phyloP scores from a whole-genome alignment of 2,113 vertebrate species.

The Mus pahari region DNA sequence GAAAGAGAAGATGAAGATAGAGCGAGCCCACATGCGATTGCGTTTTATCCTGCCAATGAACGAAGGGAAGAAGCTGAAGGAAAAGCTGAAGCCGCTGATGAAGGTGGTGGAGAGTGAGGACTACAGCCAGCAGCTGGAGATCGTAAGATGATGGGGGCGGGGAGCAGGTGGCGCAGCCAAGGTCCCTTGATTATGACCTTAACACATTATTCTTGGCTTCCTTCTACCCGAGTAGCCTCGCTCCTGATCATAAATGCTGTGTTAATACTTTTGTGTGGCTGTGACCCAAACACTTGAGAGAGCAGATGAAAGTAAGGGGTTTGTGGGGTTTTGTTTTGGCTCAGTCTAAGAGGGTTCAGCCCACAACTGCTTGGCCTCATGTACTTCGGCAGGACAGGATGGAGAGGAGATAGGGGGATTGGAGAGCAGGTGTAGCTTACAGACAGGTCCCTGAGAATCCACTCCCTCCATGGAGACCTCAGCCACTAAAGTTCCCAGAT shows the following conservation, averaged over 20 bases:
- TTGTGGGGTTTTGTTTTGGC: background rate
- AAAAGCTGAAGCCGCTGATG: constrained; percentile 95
- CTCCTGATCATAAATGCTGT: background rate
- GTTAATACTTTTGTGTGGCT: background rate
- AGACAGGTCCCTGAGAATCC: background rate
- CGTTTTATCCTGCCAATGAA: constrained; percentile 92
- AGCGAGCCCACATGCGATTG: constrained; percentile 97
- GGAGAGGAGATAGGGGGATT: too few relatives aligned
- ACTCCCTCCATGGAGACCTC: background rate
- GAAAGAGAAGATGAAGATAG: constrained; percentile 96
- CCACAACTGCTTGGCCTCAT: too few relatives aligned
- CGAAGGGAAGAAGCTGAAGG: constrained; percentile 96
- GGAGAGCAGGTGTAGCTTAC: background rate
- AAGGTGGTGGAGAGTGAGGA: constrained; percentile 95
- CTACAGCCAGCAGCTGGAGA: constrained; percentile 93
- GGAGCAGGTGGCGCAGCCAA: rapidly evolving
- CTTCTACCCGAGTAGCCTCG: background rate
- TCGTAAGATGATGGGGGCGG: constrained; percentile 77
- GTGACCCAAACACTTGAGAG: background rate
- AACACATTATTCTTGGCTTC: background rate
- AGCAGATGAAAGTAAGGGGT: background rate
- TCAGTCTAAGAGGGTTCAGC: too few relatives aligned
- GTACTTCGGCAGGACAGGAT: too few relatives aligned
- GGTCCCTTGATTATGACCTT: constrained; percentile 74
- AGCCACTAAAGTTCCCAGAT: background rate